A percentile compares a stretch with the other conserved stretches of the same genome.
phyloP scores from a whole-genome alignment of 2,797 vertebrate genomes.

The Eleutherodactylus coqui region DNA sequence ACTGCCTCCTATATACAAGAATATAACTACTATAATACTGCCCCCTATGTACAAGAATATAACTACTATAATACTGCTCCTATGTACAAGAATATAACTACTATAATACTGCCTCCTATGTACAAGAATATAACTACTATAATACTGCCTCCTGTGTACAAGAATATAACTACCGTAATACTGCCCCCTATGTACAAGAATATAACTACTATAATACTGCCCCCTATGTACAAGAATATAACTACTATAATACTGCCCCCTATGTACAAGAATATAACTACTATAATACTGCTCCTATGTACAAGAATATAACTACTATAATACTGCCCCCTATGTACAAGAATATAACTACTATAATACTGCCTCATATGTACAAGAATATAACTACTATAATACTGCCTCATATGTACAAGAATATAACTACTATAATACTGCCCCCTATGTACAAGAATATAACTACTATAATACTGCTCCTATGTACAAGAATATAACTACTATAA shows the following conservation, averaged over 20 bases:
- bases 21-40: slow-evolving; percentile 16
- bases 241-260: background rate
- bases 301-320: background rate
- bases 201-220: background rate
- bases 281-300: background rate
- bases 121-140: background rate
- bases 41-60: background rate
- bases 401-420: background rate
- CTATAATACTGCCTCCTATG: background rate
- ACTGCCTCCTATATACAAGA: background rate
- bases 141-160: background rate
- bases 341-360: too few relatives aligned
- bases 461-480: background rate
- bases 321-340: background rate
- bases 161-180: background rate
- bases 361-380: background rate
- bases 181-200: background rate
- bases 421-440: slow-evolving; percentile 11
- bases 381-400: slow-evolving; percentile 7
- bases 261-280: too few relatives aligned
- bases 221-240: too few relatives aligned
- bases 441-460: slow-evolving; percentile 9
- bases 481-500: slow-evolving; percentile 12
- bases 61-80: background rate
- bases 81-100: background rate